Evolutionary conservation across 2,888 invertebrate species (phyloP), one percentile per base, ranked within the genome.

Genomic region (Bedellia somnulentella): DNA sequence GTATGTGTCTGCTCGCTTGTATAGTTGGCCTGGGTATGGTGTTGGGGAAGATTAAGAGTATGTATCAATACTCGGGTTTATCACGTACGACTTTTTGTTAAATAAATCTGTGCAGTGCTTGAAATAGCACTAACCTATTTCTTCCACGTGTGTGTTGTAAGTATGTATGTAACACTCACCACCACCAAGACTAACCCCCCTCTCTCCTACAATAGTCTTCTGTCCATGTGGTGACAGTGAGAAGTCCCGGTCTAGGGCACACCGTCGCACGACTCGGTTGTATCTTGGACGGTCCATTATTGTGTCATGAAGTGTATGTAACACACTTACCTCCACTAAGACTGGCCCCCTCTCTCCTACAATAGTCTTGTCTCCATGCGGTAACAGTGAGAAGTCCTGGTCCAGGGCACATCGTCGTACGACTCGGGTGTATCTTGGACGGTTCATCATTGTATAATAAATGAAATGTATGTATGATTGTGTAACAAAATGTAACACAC

Each of bases 301-400:
- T n/a, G n/a, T n/a, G n/a, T n/a, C n/a, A n/a, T n/a, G n/a, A n/a
- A n/a, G n/a, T n/a, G n/a, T n/a, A n/a, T n/a, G n/a, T 11, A 10
- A 13, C 12, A 8, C 17, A 22, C 28, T 81, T 80, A 52, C 88
- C 88, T 38, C 93, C 93, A 40, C 89, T 89, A 9, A 93, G 76
- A 37, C 87, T 87, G 34, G 88, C 84, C 93, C 93, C 9, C 90
- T 77, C 52, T 93, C 93, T 1, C 93, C 96, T 1, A 93, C 89
- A 12, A 89, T 62, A 0, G 92, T 93, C 57, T 83, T 82, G 58
- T 93, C 93, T 1, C 89, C 89, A 41, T 86, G 82, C n/a, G 89
- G 88, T 46, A 93, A 77, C 37, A 88, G 63, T 4, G 78, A 59
- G 48, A 93, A 84, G 57, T 93, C 93, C 34, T 82, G 60, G 49